Base-by-base conservation (phyloP, 2,797 vertebrate species). In the Meriones psammophilus region DNA sequence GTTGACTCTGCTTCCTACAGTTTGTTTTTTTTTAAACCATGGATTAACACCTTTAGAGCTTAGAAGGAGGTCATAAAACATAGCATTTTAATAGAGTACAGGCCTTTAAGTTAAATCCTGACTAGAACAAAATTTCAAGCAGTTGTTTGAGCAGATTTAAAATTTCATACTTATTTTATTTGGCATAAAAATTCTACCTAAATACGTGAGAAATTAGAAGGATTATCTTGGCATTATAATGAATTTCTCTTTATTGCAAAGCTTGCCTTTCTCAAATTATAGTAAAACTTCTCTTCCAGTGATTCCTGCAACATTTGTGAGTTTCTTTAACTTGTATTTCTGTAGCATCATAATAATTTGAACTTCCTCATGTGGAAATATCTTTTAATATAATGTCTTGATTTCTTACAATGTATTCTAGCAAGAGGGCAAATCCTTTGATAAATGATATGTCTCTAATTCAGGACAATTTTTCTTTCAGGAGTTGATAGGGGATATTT, bases 241-340 rank as follows among this genome's bases (percentile, higher is more conserved):
- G 89, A 97, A 96, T 97, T 87, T 97, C 76, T 81, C 77, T 93
- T 97, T 97, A 97, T 96, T 95, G 68, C 89, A 80, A 91, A 94
- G 87, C 66, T 64, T 92, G 89, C 85, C 58, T 92, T 96, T 93
- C 93, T 97, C 86, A 96, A 92, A 97, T 97, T 92, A 94, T 68
- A 76, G 91, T 79, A 91, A 97, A 97, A 97, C 97, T 96, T 95
- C 93, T 93, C 60, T 84, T 84, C 12, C 84, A 88, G 94, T 96
- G 80, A 92, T 97, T 95, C 89, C 89, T 83, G 79, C 97, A 73
- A 85, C 94, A 94, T 92, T 96, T 96, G 98, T 91, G 88, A 96
- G 96, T 97, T 94, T 91, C 5, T 95, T 97, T 95, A 97, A 96
- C 93, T 95, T 54, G 56, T 73, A 78, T 74, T 39, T 83, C 3